These are phyloP conservation scores for Drosophila meridiana DNA, from an alignment of 2,888 invertebrate species.

Conservation along the genomic window DNA sequence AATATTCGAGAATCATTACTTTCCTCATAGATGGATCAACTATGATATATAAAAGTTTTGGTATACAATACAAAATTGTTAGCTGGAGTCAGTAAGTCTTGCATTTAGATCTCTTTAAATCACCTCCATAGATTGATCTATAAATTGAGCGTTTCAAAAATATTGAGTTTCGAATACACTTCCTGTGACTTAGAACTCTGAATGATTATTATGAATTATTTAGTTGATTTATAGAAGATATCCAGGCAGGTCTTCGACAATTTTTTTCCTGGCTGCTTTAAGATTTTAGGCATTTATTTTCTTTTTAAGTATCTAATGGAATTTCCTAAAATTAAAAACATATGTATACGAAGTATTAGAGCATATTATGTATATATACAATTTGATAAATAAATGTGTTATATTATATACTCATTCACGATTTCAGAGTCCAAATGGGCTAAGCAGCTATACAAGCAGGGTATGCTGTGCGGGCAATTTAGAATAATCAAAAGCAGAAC, in stretches of 20 bases:
- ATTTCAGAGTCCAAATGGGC: background rate
- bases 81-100: background rate
- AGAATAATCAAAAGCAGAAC: slow-evolving; percentile 51
- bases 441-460: background rate
- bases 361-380: background rate
- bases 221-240: background rate
- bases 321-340: slow-evolving; percentile 3
- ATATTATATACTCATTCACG: slow-evolving; percentile 3
- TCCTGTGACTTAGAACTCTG: background rate
- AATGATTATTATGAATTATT: background rate
- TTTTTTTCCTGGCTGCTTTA: background rate
- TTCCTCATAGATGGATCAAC: background rate
- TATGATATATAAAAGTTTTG: background rate
- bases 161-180: background rate
- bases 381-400: slow-evolving; percentile 1
- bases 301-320: background rate
- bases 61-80: background rate
- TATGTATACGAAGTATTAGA: background rate
- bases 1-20: no score
- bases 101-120: background rate
- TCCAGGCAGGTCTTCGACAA: background rate
- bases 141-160: background rate
- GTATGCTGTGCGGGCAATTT: slow-evolving; percentile 6
- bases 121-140: background rate
- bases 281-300: background rate